Evolutionary conservation across 1,140 invertebrate genomes (phyloP).

Genomic region (Drosophila subobscura): DNA sequence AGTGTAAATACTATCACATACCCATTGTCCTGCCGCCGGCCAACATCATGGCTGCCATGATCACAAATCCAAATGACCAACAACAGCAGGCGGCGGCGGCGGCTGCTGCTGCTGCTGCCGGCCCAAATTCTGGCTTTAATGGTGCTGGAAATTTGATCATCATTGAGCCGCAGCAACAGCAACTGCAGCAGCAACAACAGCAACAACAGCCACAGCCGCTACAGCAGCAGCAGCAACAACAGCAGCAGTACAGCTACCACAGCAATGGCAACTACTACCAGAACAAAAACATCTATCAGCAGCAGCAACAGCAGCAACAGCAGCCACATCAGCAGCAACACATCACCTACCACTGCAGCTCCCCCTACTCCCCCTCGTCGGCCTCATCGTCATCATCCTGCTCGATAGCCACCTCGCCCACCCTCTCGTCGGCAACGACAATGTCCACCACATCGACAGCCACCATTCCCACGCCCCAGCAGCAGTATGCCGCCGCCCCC

Average conservation of each 20-base stretch:
- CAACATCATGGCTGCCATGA: slow-evolving; percentile 83
- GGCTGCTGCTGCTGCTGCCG: slow-evolving; percentile 51
- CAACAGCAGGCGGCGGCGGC: slow-evolving; percentile 50
- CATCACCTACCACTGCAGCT: slow-evolving; percentile 74
- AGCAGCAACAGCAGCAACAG: slow-evolving; percentile 59
- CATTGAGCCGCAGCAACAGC: slow-evolving; percentile 75
- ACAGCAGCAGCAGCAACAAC: slow-evolving; percentile 37
- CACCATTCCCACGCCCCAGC: slow-evolving; percentile 76
- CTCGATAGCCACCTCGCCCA: slow-evolving; percentile 79
- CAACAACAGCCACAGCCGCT: slow-evolving; percentile 18
- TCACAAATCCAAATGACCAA: slow-evolving; percentile 70
- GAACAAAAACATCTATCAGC: slow-evolving; percentile 71
- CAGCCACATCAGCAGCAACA: slow-evolving; percentile 57
- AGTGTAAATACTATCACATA: slow-evolving; percentile 98
- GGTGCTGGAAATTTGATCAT: slow-evolving; percentile 79
- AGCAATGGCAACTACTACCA: slow-evolving; percentile 44
- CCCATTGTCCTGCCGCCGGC: slow-evolving; percentile 92
- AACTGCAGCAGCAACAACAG: slow-evolving; percentile 43
- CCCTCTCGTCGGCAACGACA: slow-evolving; percentile 75
- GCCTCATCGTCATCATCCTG: slow-evolving; percentile 82
- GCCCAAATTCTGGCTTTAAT: slow-evolving; percentile 49
- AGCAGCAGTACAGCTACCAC: slow-evolving; percentile 63
- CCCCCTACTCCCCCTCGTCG: slow-evolving; percentile 79
- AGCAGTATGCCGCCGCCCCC: slow-evolving; percentile 56
- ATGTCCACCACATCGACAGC: slow-evolving; percentile 76